Percentiles rank a stretch among this genome's conserved stretches.
These are phyloP conservation scores for Acropternis orthonyx DNA, from an alignment of 2,797 vertebrate genomes.

Conservation along the genomic window DNA sequence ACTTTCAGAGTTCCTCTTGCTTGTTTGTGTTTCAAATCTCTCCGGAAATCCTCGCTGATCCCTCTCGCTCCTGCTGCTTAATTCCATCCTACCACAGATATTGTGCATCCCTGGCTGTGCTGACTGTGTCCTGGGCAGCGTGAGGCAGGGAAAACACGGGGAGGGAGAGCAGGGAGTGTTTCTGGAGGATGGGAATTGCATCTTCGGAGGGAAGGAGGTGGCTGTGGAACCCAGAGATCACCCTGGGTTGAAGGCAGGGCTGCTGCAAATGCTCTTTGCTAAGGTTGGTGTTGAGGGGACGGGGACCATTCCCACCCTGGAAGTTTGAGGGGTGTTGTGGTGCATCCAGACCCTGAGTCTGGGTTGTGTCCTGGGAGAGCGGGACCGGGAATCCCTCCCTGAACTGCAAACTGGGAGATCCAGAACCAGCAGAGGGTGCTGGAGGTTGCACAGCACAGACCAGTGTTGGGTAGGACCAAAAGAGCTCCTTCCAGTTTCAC, in stretches of 20 bases:
- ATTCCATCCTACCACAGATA: background rate
- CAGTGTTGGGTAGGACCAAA: rapidly evolving
- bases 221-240: rapidly evolving
- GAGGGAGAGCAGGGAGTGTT: background rate
- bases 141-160: background rate
- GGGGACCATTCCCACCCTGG: rapidly evolving
- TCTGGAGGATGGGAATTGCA: background rate
- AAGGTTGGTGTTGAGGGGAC: background rate
- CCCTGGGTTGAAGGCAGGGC: rapidly evolving
- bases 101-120: background rate
- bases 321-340: rapidly evolving
- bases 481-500: background rate
- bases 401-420: rapidly evolving
- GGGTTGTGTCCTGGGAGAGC: background rate
- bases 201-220: rapidly evolving
- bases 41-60: conserved; percentile 9
- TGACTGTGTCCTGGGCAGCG: rapidly evolving
- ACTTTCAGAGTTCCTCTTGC: background rate
- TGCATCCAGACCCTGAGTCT: background rate
- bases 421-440: background rate
- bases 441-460: background rate
- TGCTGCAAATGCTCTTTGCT: background rate
- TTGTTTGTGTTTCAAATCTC: conserved; percentile 59
- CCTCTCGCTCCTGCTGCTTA: conserved; percentile 20
- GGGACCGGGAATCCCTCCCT: background rate